Percentiles rank a stretch among this genome's conserved stretches.
Conservation (phyloP, 2,888 invertebrate species). For the Xylota segnis region DNA sequence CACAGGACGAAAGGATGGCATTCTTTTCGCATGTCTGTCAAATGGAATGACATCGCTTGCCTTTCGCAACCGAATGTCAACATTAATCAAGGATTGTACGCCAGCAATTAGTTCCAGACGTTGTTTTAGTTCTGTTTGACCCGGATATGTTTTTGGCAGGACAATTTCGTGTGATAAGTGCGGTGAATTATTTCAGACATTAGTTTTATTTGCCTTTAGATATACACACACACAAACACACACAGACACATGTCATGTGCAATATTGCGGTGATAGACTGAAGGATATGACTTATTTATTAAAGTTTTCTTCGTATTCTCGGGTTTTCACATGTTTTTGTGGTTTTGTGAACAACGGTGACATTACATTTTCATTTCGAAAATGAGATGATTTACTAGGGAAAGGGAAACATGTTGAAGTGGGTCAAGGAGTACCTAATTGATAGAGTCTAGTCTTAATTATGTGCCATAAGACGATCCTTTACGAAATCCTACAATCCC, state of each 20-base stretch:
- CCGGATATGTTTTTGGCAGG: slow-evolving; percentile 31
- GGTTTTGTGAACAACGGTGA: too few relatives aligned
- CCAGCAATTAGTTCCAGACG: slow-evolving; percentile 56
- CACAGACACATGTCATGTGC: background rate
- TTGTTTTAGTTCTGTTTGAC: slow-evolving; percentile 34
- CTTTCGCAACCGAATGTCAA: slow-evolving; percentile 46
- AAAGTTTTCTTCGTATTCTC: background rate
- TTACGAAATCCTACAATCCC: background rate
- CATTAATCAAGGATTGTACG: slow-evolving; percentile 55
- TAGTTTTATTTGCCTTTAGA: slow-evolving; percentile 8
- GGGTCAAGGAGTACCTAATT: too few relatives aligned
- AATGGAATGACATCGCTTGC: slow-evolving; percentile 17
- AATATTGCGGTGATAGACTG: background rate
- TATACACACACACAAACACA: background rate
- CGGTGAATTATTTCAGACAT: slow-evolving; percentile 42
- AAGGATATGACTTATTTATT: background rate
- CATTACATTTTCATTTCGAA: too few relatives aligned
- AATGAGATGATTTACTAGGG: too few relatives aligned
- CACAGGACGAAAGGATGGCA: background rate
- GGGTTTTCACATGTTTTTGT: too few relatives aligned
- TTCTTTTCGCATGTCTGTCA: slow-evolving; percentile 20
- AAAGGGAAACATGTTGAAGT: too few relatives aligned
- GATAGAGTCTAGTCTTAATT: too few relatives aligned
- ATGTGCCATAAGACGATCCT: too few relatives aligned
- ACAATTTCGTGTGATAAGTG: slow-evolving; percentile 29